Base-by-base conservation (phyloP, 2,888 invertebrate genomes). In the Sceliomorpha sp. region DNA sequence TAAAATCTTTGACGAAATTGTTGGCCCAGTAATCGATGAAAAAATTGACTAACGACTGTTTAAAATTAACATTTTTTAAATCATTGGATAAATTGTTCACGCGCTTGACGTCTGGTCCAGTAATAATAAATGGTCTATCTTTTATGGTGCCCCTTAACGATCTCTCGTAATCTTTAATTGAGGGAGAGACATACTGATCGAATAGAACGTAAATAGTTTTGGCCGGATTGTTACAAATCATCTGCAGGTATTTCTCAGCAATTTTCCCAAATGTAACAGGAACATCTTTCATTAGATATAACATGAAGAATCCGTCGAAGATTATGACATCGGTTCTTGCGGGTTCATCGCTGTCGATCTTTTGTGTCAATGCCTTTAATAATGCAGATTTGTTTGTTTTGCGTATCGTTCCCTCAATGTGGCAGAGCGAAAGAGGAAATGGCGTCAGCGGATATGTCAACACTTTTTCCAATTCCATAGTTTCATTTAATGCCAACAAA, bases 261-360 rank as follows among this genome's bases (percentile, higher is more conserved):
- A 81, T 26, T 75, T 78, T 78, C 7, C 68, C 78, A 73, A 83
- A 82, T 1, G 78, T 78, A 66, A 70, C 73, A 12, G 80, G 78
- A 39, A 81, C 26, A 26, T 48, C 39, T 62, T 76, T 79, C 69
- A 68, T 75, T 39, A 27, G 32, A 63, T 8, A 37, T 36, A 17
- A 37, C 69, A 74, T 31, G 32, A 74, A 79, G 69, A 79, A 78
- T 36, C 77, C 80, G 66, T 80, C 78, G 9, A 80, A 74, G 36
- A 80, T 74, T 59, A 76, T 12, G 29, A 39, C 17, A 14, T 58
- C 45, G n/a, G 20, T 26, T 13, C 7, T 13, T 40, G 8, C 48
- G 13, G 4, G 69, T 59, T 76, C 77, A 79, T 47, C 78, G 69
- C 64, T 78, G 77, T 12, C 81, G 45, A 13, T 79, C 77, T n/a